These are phyloP conservation scores for Platycercus adscitus DNA, from an alignment of 2,113 vertebrate genomes.

Conservation along the genomic window DNA sequence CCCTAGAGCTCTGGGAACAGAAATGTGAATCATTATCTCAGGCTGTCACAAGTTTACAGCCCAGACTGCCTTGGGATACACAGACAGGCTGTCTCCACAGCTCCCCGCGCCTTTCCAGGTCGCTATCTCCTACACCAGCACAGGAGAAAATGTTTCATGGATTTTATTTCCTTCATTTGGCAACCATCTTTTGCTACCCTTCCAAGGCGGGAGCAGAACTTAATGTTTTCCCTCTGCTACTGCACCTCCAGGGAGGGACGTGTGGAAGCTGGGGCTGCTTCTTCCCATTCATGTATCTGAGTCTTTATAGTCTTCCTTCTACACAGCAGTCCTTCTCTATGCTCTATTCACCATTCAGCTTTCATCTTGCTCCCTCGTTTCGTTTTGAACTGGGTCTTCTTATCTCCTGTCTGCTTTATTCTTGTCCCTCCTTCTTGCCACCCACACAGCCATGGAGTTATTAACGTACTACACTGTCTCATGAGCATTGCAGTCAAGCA, in stretches of 20 bases:
- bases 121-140: neutral
- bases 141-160: neutral
- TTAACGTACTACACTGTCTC: neutral
- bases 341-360: neutral
- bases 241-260: neutral
- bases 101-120: neutral
- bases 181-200: neutral
- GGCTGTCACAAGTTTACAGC: neutral
- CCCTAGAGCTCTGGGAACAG: neutral
- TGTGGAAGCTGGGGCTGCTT: neutral
- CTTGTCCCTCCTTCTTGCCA: neutral
- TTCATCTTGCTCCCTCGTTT: neutral
- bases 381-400: neutral
- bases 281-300: neutral
- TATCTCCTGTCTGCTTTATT: neutral
- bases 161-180: neutral
- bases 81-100: neutral
- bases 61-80: neutral
- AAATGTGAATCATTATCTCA: neutral
- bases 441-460: neutral
- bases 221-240: neutral
- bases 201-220: neutral
- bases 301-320: neutral
- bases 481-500: neutral
- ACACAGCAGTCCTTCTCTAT: accelerated